phyloP scores from a whole-genome alignment of 2,797 vertebrate genomes.

The Girardinus metallicus region DNA sequence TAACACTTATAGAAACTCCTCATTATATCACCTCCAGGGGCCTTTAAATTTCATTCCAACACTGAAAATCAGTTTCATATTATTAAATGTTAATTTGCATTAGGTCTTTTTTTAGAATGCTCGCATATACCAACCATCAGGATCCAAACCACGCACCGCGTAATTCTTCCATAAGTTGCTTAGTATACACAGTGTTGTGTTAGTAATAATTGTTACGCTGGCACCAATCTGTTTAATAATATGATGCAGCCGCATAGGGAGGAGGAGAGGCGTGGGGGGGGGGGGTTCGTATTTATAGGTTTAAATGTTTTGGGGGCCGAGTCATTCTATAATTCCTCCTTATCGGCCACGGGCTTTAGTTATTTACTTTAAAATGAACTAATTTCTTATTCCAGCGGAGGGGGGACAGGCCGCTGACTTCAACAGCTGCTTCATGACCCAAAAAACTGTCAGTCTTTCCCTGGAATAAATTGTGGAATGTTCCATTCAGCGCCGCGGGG shows the following conservation, averaged over 20 bases:
- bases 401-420: conserved; percentile 82
- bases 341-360: conserved; percentile 82
- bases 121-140: conserved; percentile 1
- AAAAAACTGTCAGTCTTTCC: conserved; percentile 94
- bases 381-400: conserved; percentile 89
- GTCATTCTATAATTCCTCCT: conserved; percentile 83
- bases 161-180: conserved; percentile 54
- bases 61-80: conserved; percentile 23
- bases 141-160: conserved; percentile 27
- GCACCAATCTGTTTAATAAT: conserved; percentile 72
- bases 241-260: conserved; percentile 55
- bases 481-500: conserved; percentile 73
- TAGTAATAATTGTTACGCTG: conserved; percentile 54
- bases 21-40: conserved; percentile 46
- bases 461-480: conserved; percentile 91
- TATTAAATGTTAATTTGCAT: conserved; percentile 28
- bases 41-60: conserved; percentile 28
- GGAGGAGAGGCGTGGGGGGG: neutral
- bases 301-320: conserved; percentile 77
- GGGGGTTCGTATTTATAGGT: conserved; percentile 73
- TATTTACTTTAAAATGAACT: conserved; percentile 89
- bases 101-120: neutral
- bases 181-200: conserved; percentile 49
- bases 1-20: conserved; percentile 19
- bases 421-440: conserved; percentile 93